These are phyloP conservation scores for Nyctibius bracteatus DNA, from an alignment of 2,113 vertebrate genomes.

Conservation along the genomic window DNA sequence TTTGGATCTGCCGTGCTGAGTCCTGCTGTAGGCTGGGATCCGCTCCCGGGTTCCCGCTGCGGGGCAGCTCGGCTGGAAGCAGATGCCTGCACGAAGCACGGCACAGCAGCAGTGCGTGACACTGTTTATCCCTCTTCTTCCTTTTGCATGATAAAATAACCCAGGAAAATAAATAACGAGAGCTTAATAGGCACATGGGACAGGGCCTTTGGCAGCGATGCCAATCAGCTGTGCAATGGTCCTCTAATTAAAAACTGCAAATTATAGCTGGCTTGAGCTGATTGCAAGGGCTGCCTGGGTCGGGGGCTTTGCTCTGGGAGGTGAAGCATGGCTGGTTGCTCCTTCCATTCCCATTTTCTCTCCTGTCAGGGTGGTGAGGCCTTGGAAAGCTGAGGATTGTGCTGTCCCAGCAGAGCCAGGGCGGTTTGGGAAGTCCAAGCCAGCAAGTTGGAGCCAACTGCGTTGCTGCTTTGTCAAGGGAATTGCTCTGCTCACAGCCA, in stretches of 20 bases:
- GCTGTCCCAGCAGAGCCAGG: not conserved
- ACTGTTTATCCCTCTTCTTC: not conserved
- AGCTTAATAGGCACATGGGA: not conserved
- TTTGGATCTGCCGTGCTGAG: not conserved
- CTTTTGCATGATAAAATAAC: not conserved
- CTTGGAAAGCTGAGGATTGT: not conserved
- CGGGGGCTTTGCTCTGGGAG: not conserved
- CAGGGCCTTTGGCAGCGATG: not conserved
- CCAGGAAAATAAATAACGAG: not conserved
- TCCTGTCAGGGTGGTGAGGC: not conserved
- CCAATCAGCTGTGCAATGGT: not conserved
- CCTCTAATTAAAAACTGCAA: not conserved
- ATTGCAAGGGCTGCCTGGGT: not conserved
- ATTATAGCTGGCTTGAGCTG: not conserved
- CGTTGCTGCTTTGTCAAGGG: not conserved
- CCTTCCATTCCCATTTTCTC: not conserved
- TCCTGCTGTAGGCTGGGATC: not conserved
- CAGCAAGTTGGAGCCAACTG: not conserved
- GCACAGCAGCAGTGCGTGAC: not conserved
- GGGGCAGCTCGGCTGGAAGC: not conserved
- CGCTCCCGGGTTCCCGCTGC: rapidly evolving
- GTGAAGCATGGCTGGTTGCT: not conserved
- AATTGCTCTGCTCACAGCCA: not conserved
- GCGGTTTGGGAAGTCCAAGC: not conserved
- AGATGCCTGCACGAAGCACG: not conserved